Evolutionary conservation across 2,888 invertebrate species (phyloP).

Genomic region (Idaea aversata): DNA sequence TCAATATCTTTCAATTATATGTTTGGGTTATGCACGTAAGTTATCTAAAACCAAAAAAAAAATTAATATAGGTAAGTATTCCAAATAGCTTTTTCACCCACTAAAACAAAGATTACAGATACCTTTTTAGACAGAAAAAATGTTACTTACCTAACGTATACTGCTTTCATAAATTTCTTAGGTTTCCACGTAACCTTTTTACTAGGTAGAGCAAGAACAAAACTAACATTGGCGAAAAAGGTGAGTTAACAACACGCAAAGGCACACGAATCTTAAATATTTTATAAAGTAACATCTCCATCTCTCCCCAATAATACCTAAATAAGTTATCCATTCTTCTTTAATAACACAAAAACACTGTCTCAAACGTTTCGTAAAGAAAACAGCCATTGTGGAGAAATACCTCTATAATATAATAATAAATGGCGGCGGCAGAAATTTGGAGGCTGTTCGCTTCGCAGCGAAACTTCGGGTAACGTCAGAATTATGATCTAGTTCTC

Average conservation of each 20-base stretch:
- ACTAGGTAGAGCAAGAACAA: neutral
- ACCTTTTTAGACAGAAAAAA: neutral
- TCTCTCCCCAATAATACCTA: constrained; percentile 34
- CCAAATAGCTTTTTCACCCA: too few species aligned
- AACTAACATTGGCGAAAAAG: constrained; percentile 46
- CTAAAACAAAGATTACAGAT: too few species aligned
- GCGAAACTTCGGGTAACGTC: constrained; percentile 69
- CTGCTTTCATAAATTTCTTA: neutral
- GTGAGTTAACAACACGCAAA: constrained; percentile 79
- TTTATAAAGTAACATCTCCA: neutral
- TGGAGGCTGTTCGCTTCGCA: constrained; percentile 79
- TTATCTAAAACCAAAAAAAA: neutral
- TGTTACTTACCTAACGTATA: neutral
- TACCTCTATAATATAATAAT: constrained; percentile 33
- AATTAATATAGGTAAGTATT: neutral
- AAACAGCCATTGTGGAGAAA: constrained; percentile 57
- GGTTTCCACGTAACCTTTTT: neutral
- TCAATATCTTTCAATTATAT: neutral
- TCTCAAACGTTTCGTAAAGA: constrained; percentile 77
- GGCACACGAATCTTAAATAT: neutral
- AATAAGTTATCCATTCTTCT: constrained; percentile 45
- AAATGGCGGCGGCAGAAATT: constrained; percentile 79
- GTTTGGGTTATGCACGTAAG: neutral
- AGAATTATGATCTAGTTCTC: constrained; percentile 54
- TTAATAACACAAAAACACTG: constrained; percentile 81